Conservation (phyloP, 2,888 invertebrate species). For the Steromphala cineraria region DNA sequence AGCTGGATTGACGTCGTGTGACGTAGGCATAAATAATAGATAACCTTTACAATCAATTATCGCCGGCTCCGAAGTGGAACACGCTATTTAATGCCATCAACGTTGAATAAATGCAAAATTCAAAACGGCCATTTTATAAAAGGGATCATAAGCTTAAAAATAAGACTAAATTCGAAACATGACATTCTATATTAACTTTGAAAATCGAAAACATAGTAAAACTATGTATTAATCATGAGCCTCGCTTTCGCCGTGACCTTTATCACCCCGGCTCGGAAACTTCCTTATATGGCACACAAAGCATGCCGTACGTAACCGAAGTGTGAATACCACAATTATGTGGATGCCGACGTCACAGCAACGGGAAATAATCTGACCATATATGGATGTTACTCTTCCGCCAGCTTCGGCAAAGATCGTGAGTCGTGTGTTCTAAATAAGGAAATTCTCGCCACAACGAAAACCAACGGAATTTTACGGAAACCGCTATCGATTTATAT, state of each 20-base stretch:
- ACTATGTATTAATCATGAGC: constrained; percentile 15
- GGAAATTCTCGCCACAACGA: constrained; percentile 16
- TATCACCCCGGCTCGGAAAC: constrained; percentile 49
- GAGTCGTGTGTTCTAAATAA: constrained; percentile 6
- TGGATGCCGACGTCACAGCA: constrained; percentile 31
- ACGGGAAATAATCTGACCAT: constrained; percentile 42
- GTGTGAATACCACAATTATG: constrained; percentile 38
- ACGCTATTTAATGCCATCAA: constrained; percentile 6
- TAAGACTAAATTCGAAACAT: background rate
- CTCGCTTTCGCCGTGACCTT: constrained; percentile 37
- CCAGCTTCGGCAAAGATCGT: constrained; percentile 24
- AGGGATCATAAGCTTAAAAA: background rate
- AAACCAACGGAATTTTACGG: constrained; percentile 23
- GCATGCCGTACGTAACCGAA: constrained; percentile 34
- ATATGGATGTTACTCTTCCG: constrained; percentile 43
- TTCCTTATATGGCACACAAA: constrained; percentile 68
- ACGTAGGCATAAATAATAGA: constrained; percentile 44
- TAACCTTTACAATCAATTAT: constrained; percentile 43
- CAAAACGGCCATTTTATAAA: background rate
- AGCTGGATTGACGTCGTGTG: constrained; percentile 45
- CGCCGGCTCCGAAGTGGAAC: constrained; percentile 39
- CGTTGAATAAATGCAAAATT: background rate
- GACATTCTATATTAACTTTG: background rate
- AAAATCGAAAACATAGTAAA: constrained; percentile 18
- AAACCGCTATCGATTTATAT: background rate